These are phyloP conservation scores for Napeogenes inachia DNA, from an alignment of 2,888 invertebrate genomes.

Conservation along the genomic window DNA sequence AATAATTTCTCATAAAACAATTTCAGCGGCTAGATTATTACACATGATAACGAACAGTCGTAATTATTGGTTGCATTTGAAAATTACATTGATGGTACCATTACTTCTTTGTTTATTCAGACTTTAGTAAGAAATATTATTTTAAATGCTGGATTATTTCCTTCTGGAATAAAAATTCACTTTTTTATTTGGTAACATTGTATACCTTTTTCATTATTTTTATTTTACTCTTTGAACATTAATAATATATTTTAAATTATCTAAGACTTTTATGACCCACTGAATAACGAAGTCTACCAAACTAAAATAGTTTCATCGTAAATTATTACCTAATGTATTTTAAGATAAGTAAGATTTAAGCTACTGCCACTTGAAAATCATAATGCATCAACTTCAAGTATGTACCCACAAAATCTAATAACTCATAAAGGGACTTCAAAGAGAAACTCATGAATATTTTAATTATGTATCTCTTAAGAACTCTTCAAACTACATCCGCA, in stretches of 20 bases:
- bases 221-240: too few relatives aligned
- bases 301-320: not conserved
- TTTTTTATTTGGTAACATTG: too few relatives aligned
- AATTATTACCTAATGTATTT: slow-evolving; percentile 28
- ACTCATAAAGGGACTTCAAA: slow-evolving; percentile 41
- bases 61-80: slow-evolving; percentile 44
- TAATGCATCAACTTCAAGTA: slow-evolving; percentile 62
- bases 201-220: too few relatives aligned
- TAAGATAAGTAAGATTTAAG: slow-evolving; percentile 29
- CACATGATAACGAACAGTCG: slow-evolving; percentile 30
- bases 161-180: too few relatives aligned
- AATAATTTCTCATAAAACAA: slow-evolving; percentile 28
- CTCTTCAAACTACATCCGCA: slow-evolving; percentile 33
- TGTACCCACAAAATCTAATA: slow-evolving; percentile 38
- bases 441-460: slow-evolving; percentile 52
- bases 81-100: slow-evolving; percentile 9
- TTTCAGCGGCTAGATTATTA: slow-evolving; percentile 31
- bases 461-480: slow-evolving; percentile 45
- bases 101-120: slow-evolving; percentile 36
- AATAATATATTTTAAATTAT: too few relatives aligned
- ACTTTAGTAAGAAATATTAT: not conserved
- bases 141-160: too few relatives aligned
- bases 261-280: too few relatives aligned
- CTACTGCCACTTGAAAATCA: slow-evolving; percentile 55
- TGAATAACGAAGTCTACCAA: not conserved